These are phyloP conservation scores for Delia radicum DNA, from an alignment of 1,140 invertebrate species.

Conservation along the genomic window DNA sequence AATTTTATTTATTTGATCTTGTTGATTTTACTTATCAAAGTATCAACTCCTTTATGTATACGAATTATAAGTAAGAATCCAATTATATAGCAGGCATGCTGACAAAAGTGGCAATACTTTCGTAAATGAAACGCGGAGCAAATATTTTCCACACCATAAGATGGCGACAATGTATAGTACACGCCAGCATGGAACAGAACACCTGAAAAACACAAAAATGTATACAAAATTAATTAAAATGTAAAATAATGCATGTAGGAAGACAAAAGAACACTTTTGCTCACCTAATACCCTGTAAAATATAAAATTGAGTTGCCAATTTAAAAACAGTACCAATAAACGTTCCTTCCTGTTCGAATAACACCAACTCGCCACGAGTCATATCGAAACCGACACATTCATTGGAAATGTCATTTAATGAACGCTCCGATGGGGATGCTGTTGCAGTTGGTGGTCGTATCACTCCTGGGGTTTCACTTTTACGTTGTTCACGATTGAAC, in stretches of 20 bases:
- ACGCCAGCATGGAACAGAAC: conserved; percentile 77
- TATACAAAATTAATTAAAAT: neutral
- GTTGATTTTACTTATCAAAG: conserved; percentile 50
- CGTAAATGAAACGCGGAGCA: conserved; percentile 91
- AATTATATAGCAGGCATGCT: conserved; percentile 59
- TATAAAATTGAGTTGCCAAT: conserved; percentile 69
- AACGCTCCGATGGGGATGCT: neutral
- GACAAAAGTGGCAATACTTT: conserved; percentile 71
- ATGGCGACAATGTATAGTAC: conserved; percentile 86
- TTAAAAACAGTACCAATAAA: conserved; percentile 66
- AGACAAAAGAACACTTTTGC: conserved; percentile 31
- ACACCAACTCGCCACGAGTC: conserved; percentile 66
- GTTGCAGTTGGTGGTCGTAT: neutral
- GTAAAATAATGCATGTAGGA: neutral
- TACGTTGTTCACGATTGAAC: conserved; percentile 33
- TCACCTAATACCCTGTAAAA: conserved; percentile 77
- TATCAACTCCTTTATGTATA: conserved; percentile 56
- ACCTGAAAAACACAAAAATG: conserved; percentile 63
- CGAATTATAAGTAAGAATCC: conserved; percentile 60
- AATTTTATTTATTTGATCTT: conserved; percentile 37
- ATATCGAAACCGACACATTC: conserved; percentile 57
- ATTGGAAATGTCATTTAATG: conserved; percentile 35
- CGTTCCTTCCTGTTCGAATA: conserved; percentile 65
- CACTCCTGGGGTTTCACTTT: neutral
- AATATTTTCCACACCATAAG: conserved; percentile 99